Conservation (phyloP, 92 coral and sea anemone species). For the Epizoanthus stellaris region DNA sequence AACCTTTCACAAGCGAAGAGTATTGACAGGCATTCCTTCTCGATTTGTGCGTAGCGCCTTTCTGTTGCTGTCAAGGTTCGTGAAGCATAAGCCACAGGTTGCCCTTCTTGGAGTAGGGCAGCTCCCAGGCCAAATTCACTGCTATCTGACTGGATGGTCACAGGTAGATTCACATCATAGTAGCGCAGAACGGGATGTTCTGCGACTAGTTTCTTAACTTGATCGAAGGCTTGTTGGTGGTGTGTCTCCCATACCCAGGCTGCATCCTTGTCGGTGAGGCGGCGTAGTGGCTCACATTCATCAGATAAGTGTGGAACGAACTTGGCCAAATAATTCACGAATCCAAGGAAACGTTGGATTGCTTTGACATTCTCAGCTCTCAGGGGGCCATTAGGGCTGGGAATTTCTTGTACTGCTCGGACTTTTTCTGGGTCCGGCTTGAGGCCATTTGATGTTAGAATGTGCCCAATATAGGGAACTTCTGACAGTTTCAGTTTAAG, state of each 20-base stretch:
- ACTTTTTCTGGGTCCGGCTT: slow-evolving; percentile 56
- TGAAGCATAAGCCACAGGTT: slow-evolving; percentile 39
- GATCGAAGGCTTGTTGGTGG: slow-evolving; percentile 33
- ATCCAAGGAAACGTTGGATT: slow-evolving; percentile 55
- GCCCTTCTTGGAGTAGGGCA: slow-evolving; percentile 42
- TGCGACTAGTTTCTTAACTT: neutral
- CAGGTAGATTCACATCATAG: slow-evolving; percentile 20
- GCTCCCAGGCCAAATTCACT: slow-evolving; percentile 48
- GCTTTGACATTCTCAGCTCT: slow-evolving; percentile 40
- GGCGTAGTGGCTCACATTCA: slow-evolving; percentile 42
- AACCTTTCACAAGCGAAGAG: slow-evolving; percentile 38
- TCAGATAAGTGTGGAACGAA: slow-evolving; percentile 44
- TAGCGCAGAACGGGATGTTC: slow-evolving; percentile 27
- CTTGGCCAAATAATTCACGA: slow-evolving; percentile 52
- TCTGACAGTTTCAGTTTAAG: slow-evolving; percentile 29
- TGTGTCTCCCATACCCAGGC: slow-evolving; percentile 31
- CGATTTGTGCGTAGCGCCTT: slow-evolving; percentile 40
- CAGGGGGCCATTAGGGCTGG: slow-evolving; percentile 32
- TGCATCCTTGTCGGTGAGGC: slow-evolving; percentile 39
- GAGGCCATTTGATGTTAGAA: slow-evolving; percentile 29
- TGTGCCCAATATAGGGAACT: slow-evolving; percentile 44
- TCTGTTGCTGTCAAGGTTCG: slow-evolving; percentile 35
- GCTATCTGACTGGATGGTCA: slow-evolving; percentile 41
- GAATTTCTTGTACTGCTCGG: slow-evolving; percentile 46
- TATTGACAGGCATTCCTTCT: slow-evolving; percentile 34